Conservation (phyloP, 1,140 invertebrate species). For the Apis laboriosa region DNA sequence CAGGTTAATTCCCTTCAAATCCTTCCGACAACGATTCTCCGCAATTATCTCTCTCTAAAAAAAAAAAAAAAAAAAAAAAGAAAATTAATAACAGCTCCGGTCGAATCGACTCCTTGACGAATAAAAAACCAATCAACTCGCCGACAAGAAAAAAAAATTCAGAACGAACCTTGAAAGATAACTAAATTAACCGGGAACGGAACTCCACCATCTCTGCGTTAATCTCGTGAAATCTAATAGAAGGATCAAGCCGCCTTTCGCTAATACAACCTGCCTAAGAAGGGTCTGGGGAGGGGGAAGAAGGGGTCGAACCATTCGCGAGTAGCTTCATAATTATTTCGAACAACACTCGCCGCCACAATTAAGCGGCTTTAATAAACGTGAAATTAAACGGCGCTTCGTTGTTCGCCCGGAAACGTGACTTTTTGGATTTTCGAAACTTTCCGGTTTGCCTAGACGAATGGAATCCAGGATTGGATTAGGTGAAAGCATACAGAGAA, state of each 20-base stretch:
- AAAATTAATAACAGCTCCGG: neutral
- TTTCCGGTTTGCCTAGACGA: neutral
- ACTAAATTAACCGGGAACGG: neutral
- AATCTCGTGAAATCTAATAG: conserved; percentile 10
- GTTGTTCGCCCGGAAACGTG: conserved; percentile 62
- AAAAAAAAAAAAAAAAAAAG: neutral
- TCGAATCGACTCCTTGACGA: neutral
- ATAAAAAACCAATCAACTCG: neutral
- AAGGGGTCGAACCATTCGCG: conserved; percentile 13
- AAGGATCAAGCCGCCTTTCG: neutral
- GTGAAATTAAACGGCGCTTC: conserved; percentile 32
- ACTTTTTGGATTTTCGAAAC: conserved; percentile 66
- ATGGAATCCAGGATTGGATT: neutral
- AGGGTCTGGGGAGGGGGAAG: neutral
- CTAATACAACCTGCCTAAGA: neutral
- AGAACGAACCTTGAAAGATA: neutral
- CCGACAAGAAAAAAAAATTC: neutral
- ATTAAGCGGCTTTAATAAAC: conserved; percentile 60
- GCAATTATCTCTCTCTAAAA: no score
- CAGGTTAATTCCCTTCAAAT: no score
- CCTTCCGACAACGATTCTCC: no score
- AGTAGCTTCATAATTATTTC: conserved; percentile 53
- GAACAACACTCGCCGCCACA: conserved; percentile 42
- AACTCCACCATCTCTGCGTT: neutral
- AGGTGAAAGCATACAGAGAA: neutral